Evolutionary conservation across 2,888 invertebrate species (phyloP).

Genomic region (Arctia plantaginis): DNA sequence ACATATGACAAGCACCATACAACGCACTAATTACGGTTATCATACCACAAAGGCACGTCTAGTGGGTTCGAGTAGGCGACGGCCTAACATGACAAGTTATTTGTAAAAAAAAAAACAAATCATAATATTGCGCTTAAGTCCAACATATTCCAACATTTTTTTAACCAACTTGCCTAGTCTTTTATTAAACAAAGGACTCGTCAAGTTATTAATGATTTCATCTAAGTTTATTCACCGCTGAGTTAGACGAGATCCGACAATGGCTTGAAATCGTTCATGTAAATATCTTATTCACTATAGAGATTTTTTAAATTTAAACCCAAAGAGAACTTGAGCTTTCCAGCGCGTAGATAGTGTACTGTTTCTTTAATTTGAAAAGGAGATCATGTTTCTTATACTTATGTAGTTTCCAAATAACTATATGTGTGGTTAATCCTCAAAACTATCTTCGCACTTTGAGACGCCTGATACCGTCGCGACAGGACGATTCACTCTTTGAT

Average conservation of each 20-base stretch:
- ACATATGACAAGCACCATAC: slow-evolving; percentile 63
- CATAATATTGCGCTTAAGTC: no score
- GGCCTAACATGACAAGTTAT: neutral
- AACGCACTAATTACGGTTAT: slow-evolving; percentile 75
- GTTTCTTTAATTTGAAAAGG: neutral
- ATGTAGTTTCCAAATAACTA: neutral
- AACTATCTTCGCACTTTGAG: no score
- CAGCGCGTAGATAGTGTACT: neutral
- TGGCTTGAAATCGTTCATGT: no score
- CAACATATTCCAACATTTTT: no score
- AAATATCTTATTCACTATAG: neutral
- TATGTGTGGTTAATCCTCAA: no score
- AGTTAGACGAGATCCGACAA: no score
- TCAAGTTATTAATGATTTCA: no score
- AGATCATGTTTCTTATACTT: neutral
- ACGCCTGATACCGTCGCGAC: neutral
- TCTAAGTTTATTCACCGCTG: no score
- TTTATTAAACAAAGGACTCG: no score
- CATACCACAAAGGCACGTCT: slow-evolving; percentile 72
- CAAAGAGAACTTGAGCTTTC: neutral
- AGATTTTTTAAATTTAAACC: neutral
- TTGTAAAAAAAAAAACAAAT: neutral
- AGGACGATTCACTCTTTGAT: no score
- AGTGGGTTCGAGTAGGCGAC: slow-evolving; percentile 63
- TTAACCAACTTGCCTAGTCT: no score